Evolutionary conservation across 2,797 vertebrate genomes (phyloP).

Genomic region (Tolypeutes matacus): DNA sequence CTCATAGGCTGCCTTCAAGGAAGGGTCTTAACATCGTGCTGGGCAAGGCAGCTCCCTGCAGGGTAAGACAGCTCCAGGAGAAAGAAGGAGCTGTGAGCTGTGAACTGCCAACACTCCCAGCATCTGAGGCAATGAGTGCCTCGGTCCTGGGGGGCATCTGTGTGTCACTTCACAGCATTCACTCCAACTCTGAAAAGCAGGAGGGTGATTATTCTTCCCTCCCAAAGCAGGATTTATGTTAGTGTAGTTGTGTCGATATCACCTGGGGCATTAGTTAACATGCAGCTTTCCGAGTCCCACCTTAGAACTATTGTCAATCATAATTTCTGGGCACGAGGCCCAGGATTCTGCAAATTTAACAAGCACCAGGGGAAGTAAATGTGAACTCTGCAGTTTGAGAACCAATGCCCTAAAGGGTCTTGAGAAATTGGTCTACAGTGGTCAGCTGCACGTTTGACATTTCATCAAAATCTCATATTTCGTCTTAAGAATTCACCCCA

Average conservation of each 20-base stretch:
- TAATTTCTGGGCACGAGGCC: not conserved
- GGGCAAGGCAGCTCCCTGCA: not conserved
- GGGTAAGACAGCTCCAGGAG: not conserved
- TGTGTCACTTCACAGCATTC: not conserved
- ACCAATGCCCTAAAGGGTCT: not conserved
- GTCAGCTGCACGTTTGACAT: not conserved
- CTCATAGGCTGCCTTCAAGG: not conserved
- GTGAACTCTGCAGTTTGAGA: not conserved
- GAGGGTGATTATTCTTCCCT: not conserved
- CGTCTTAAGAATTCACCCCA: not conserved
- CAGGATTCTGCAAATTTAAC: not conserved
- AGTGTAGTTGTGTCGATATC: no score
- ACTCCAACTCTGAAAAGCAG: rapidly evolving
- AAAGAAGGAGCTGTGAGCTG: not conserved
- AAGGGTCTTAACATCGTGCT: not conserved
- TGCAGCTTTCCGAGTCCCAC: not conserved
- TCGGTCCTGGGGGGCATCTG: not conserved
- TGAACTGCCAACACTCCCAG: not conserved
- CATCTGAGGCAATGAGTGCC: not conserved
- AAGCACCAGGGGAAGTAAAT: not conserved
- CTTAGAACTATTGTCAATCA: not conserved
- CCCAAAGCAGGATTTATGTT: not conserved
- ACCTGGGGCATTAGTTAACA: not conserved
- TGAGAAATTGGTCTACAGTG: not conserved
- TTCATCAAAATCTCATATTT: conserved; percentile 14